These are phyloP conservation scores for Illadopsis cleaveri DNA, from an alignment of 2,113 vertebrate species.

Conservation along the genomic window DNA sequence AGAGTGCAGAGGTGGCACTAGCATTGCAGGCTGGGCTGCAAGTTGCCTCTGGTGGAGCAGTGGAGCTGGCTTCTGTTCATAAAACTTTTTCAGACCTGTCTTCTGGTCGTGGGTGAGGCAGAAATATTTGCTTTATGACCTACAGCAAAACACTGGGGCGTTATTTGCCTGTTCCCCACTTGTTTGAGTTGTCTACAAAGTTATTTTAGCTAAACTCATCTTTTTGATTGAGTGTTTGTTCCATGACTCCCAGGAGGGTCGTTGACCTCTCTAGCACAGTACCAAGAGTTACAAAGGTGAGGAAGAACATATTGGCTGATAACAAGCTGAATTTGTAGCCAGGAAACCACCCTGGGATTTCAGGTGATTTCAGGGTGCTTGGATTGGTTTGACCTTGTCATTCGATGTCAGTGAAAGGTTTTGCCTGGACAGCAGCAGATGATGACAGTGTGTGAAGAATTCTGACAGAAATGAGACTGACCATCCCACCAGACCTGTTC, in stretches of 20 bases:
- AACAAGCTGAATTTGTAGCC: not conserved
- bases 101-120: not conserved
- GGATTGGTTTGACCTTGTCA: not conserved
- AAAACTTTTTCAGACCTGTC: not conserved
- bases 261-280: not conserved
- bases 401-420: not conserved
- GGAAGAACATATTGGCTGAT: not conserved
- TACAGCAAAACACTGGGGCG: not conserved
- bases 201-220: not conserved
- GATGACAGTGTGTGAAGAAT: not conserved
- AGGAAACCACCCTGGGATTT: not conserved
- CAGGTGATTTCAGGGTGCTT: not conserved
- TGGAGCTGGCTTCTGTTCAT: not conserved
- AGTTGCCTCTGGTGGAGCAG: not conserved
- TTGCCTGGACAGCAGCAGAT: not conserved
- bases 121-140: not conserved
- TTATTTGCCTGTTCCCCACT: not conserved
- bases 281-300: not conserved
- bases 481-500: not conserved
- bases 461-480: not conserved
- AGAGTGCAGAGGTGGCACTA: not conserved
- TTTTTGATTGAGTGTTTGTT: not conserved
- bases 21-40: not conserved
- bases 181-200: not conserved
- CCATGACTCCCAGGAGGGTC: not conserved